phyloP scores from a whole-genome alignment of 1,140 invertebrate species.

The Ceratina australensis region DNA sequence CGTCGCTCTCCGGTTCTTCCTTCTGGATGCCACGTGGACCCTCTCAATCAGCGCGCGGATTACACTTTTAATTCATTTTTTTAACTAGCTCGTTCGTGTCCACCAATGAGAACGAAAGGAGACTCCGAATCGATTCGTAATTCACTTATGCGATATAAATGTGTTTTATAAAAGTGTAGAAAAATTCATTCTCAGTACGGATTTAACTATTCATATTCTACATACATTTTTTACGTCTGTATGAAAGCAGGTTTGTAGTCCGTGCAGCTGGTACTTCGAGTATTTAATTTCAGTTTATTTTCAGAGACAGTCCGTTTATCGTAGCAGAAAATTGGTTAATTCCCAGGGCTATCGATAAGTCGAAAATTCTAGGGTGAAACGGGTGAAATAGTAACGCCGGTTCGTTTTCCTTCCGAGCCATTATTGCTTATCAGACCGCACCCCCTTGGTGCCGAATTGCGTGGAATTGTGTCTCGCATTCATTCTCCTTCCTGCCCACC shows the following conservation, averaged over 20 bases:
- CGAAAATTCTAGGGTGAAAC: constrained; percentile 15
- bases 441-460: constrained; percentile 7
- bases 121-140: constrained; percentile 34
- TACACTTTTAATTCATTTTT: constrained; percentile 78
- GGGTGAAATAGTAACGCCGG: background rate
- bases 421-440: constrained; percentile 74
- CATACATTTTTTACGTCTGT: too few relatives aligned
- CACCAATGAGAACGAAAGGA: constrained; percentile 27
- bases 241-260: too few relatives aligned
- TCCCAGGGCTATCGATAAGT: background rate
- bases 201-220: too few relatives aligned
- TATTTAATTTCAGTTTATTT: too few relatives aligned
- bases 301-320: constrained; percentile 1
- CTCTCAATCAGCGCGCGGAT: constrained; percentile 73
- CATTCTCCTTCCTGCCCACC: constrained; percentile 16
- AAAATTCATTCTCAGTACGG: too few relatives aligned
- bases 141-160: background rate
- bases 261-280: too few relatives aligned
- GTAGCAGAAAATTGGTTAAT: constrained; percentile 13
- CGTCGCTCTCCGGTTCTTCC: constrained; percentile 61
- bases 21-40: constrained; percentile 46
- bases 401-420: constrained; percentile 30
- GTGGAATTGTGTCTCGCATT: constrained; percentile 58
- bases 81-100: constrained; percentile 66
- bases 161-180: too few relatives aligned